A percentile compares a stretch with the other conserved stretches of the same genome.
These are phyloP conservation scores for Leptoclinus maculatus DNA, from an alignment of 2,797 vertebrate genomes.

Conservation along the genomic window DNA sequence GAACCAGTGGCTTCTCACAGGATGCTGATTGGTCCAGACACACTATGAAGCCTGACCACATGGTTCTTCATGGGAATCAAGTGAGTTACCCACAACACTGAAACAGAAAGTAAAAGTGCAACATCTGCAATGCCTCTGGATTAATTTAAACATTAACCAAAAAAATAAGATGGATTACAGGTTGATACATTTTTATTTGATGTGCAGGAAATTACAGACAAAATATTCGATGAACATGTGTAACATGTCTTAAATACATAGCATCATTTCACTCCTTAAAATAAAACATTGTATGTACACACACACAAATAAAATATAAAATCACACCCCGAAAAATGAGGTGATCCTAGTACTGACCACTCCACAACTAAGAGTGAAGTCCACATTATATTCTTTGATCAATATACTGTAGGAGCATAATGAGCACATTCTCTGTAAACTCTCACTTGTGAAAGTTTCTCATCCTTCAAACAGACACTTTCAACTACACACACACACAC, in stretches of 20 bases:
- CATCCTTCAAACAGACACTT: conserved; percentile 10
- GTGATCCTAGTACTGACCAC: conserved; percentile 72
- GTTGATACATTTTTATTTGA: conserved; percentile 57
- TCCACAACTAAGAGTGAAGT: conserved; percentile 79
- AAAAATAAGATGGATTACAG: conserved; percentile 3
- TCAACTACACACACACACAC: neutral
- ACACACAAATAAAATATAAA: conserved; percentile 26
- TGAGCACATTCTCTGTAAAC: conserved; percentile 31
- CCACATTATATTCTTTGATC: conserved; percentile 57
- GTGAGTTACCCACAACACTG: neutral
- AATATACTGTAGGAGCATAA: conserved; percentile 39
- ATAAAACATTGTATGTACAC: conserved; percentile 58
- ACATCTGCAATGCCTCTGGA: neutral
- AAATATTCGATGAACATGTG: conserved; percentile 22
- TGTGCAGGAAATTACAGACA: conserved; percentile 32
- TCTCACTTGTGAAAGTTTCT: conserved; percentile 15
- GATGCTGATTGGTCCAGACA: neutral
- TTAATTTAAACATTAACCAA: neutral
- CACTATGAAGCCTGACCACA: neutral
- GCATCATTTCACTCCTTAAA: conserved; percentile 44
- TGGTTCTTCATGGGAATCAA: neutral
- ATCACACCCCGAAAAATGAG: conserved; percentile 83
- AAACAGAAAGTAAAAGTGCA: neutral
- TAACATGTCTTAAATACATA: conserved; percentile 62
- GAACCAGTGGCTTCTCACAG: neutral